phyloP scores from a whole-genome alignment of 1,140 invertebrate genomes.

The Drosophila asahinai region DNA sequence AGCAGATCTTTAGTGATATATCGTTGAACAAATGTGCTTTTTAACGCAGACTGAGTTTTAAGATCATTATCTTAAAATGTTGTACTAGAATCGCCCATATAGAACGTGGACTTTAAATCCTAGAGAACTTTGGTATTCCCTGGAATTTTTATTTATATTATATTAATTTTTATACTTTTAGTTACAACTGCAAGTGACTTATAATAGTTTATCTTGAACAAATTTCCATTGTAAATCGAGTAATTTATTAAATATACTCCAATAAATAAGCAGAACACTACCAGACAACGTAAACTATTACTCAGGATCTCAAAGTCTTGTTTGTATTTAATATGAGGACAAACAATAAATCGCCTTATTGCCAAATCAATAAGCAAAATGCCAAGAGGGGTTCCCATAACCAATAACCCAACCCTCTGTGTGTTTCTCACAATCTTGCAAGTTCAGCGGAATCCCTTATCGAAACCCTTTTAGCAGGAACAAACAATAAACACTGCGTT shows the following conservation, averaged over 20 bases:
- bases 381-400: constrained; percentile 1
- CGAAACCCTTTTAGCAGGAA: constrained; percentile 4
- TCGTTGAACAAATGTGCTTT: background rate
- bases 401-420: background rate
- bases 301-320: too few species aligned
- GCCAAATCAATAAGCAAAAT: constrained; percentile 14
- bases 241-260: background rate
- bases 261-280: too few species aligned
- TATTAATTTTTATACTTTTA: too few species aligned
- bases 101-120: too few species aligned
- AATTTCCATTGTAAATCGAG: background rate
- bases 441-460: constrained; percentile 20
- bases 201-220: background rate
- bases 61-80: background rate
- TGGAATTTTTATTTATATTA: too few species aligned
- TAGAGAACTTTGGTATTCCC: too few species aligned
- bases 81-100: too few species aligned
- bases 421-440: background rate
- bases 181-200: background rate
- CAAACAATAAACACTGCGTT: background rate
- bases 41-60: background rate
- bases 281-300: background rate
- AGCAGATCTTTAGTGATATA: background rate
- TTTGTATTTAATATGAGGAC: background rate
- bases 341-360: constrained; percentile 4